Base-by-base conservation (phyloP, 2,797 vertebrate species). In the Enteromius thamalakanensis region DNA sequence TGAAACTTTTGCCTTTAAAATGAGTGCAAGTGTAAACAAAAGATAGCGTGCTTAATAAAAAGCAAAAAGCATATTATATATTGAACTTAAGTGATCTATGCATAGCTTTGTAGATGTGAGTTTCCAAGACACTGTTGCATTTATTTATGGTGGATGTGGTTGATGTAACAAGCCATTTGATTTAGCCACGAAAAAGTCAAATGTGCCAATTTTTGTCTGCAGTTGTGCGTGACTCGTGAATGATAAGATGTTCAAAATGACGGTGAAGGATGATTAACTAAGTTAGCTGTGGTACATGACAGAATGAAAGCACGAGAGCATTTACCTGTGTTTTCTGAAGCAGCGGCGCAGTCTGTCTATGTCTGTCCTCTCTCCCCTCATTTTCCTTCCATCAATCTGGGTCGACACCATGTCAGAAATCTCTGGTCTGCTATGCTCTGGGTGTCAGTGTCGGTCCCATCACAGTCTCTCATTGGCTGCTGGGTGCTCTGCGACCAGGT, bases 391-490 rank as follows among this genome's bases (percentile, higher is more conserved):
- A 90, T 93, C 91, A 93, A 88, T 92, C 87, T 91, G 91, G 91
- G 89, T 93, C 90, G 90, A 86, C 93, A 94, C 90, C 92, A 92
- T 94, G 91, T 93, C 92, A 93, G 86, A 92, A 87, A 83, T 84
- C 87, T 90, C 84, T 90, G 89, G 89, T 89, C 88, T 88, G 88
- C 89, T 86, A 91, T 89, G 91, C 86, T 87, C 87, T 82, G 62
- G 58, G 70, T 84, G 47, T 82, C 89, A 91, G 89, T 90, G 88
- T 89, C 67, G 88, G 90, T 91, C 92, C 89, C 91, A 91, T 89
- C 87, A 90, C 79, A 89, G 87, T 84, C 87, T 88, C 78, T 83
- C 29, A 64, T 78, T 83, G 82, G 67, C 82, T 83, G 64, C 45
- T 64, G 51, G 65, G 15, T 69, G 78, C 65, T 80, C 67, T 75